Evolutionary conservation across 1,140 invertebrate genomes (phyloP).

Genomic region (Brachystomella parvula): DNA sequence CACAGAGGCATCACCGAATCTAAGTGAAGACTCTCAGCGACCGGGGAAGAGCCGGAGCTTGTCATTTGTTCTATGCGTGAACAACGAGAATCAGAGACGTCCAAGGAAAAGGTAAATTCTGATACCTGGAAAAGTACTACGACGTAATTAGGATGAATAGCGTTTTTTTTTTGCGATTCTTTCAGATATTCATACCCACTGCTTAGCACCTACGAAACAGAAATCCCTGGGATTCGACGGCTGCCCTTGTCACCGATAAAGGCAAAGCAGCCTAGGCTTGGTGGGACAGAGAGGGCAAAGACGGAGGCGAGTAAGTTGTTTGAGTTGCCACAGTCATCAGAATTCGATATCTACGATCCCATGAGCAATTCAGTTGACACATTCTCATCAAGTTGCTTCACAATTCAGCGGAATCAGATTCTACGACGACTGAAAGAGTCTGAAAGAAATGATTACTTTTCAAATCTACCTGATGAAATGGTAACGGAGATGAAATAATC

Average conservation of each 20-base stretch:
- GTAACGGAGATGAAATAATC: conserved; percentile 14
- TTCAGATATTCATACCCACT: background rate
- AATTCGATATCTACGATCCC: background rate
- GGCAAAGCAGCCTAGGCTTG: background rate
- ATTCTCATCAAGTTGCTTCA: background rate
- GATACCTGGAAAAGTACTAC: background rate
- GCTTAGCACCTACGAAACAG: background rate
- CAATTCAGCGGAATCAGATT: background rate
- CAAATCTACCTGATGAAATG: conserved; percentile 32
- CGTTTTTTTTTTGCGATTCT: background rate
- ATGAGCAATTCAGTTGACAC: background rate
- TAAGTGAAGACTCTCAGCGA: no score
- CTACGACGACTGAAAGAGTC: background rate
- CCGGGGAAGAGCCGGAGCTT: no score
- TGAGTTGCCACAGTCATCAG: background rate
- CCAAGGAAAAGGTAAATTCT: conserved; percentile 7
- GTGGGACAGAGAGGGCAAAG: background rate
- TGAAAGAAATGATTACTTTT: background rate
- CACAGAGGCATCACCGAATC: no score
- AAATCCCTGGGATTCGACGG: background rate
- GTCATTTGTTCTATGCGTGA: background rate
- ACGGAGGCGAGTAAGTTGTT: background rate
- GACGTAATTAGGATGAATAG: background rate
- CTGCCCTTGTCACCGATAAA: background rate
- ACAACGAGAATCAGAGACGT: background rate